Evolutionary conservation across 2,888 invertebrate species (phyloP).

Genomic region (Anthrax anthrax): DNA sequence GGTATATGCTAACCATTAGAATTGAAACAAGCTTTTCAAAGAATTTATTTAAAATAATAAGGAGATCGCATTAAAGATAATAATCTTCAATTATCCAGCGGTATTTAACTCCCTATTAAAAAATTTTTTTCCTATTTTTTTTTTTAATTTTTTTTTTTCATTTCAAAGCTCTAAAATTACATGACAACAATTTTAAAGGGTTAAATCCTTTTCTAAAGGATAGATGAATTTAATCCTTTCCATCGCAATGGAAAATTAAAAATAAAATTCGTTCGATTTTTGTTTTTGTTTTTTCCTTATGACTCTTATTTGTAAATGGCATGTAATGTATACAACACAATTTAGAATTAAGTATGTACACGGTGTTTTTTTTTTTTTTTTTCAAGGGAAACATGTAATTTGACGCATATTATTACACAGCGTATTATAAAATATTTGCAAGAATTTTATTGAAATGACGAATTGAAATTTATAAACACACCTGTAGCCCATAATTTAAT

Average conservation of each 20-base stretch:
- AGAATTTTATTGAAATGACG: too few relatives aligned
- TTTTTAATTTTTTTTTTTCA: too few relatives aligned
- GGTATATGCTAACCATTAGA: too few relatives aligned
- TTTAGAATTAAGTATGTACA: too few relatives aligned
- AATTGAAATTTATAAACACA: background rate
- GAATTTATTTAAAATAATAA: constrained; percentile 12
- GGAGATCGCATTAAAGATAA: constrained; percentile 12
- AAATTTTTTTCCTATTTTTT: too few relatives aligned
- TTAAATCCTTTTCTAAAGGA: constrained; percentile 1
- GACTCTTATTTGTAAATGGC: too few relatives aligned
- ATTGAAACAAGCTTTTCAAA: constrained; percentile 10
- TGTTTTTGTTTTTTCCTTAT: too few relatives aligned
- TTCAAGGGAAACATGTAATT: too few relatives aligned
- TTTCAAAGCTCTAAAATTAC: background rate
- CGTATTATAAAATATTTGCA: background rate
- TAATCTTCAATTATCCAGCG: constrained; percentile 13
- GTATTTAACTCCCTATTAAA: constrained; percentile 6
- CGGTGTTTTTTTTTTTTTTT: too few relatives aligned
- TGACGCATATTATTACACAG: background rate
- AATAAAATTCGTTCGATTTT: too few relatives aligned
- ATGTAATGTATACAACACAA: too few relatives aligned
- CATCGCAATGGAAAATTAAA: background rate
- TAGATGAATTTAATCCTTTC: constrained; percentile 9
- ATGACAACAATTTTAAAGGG: constrained; percentile 2
- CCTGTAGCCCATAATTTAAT: background rate